A percentile compares a stretch with the other conserved stretches of the same genome.
Evolutionary conservation across 1,140 invertebrate genomes (phyloP).

Genomic region (Gerris buenoi): DNA sequence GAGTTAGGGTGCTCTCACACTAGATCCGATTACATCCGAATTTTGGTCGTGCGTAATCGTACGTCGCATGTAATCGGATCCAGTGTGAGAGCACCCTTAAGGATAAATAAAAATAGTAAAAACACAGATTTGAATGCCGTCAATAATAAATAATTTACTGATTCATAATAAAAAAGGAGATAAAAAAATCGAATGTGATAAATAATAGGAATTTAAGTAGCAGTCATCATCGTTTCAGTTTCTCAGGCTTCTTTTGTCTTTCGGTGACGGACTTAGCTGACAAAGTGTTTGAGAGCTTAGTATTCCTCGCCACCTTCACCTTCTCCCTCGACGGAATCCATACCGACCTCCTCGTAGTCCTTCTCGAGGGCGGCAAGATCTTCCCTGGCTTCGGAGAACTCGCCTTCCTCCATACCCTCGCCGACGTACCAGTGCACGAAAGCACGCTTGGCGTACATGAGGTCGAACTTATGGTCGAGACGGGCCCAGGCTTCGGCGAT

Average conservation of each 20-base stretch:
- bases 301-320: conserved; percentile 35
- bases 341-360: conserved; percentile 50
- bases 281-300: conserved; percentile 21
- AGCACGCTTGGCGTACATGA: conserved; percentile 44
- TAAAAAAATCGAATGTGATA: background rate
- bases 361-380: conserved; percentile 50
- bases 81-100: too few species aligned
- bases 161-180: background rate
- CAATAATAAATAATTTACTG: background rate
- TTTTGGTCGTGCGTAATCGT: too few species aligned
- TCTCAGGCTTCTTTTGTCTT: background rate
- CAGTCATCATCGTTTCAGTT: background rate
- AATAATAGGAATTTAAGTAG: background rate
- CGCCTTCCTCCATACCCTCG: conserved; percentile 49
- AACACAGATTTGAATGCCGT: too few species aligned
- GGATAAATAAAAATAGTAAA: too few species aligned
- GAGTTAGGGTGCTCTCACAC: too few species aligned
- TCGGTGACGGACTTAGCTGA: too few species aligned
- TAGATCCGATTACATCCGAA: too few species aligned
- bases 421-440: conserved; percentile 31
- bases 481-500: conserved; percentile 74
- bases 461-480: conserved; percentile 46
- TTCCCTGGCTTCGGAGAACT: conserved; percentile 46
- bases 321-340: conserved; percentile 40
- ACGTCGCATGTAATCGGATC: too few species aligned